Base-by-base conservation (phyloP, 2,797 vertebrate genomes). In the Ambastaia sidthimunki region DNA sequence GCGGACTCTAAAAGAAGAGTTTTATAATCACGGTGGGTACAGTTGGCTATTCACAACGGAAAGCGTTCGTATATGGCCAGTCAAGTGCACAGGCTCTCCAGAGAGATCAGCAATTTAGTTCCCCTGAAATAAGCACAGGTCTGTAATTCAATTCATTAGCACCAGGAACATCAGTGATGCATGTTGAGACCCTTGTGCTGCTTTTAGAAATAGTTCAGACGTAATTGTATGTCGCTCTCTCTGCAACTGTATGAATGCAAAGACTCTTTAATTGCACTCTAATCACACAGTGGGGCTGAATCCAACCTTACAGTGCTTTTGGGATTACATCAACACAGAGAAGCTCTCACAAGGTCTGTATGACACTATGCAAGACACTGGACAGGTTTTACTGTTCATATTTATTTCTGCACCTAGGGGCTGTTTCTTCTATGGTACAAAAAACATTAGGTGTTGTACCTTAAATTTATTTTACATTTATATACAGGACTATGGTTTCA, bases 61-160 rank as follows among this genome's bases (percentile, higher is more conserved):
- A 79, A 73, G 77, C 65, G 34, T 48, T 76, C 41, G 71, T 31
- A 83, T 47, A 44, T 59, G 57, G 47, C 54, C 66, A 66, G 68
- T 72, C 71, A 73, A 78, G 68, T 74, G 55, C 52, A 66, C 60
- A 31, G 11, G 59, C 72, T 62, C 80, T 76, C 69, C 71, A 71
- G 66, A 62, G 82, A 66, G 81, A 78, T 80, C 62, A 80, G 66
- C 77, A 82, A 67, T 75, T 63, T 68, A 80, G 16, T 37, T 63
- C 66, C 76, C 34, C 48, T 54, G 70, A 68, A 76, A 73, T 37
- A 63, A 50, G 48, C 83, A 54, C 59, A 63, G 76, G 82, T 74
- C 76, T 74, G 67, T 81, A 78, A 81, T 81, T 81, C 75, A 74
- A 85, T 85, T 78, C 78, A 71, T 81, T 82, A 70, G 76, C 71